These are phyloP conservation scores for Hyposoter dolosus DNA, from an alignment of 2,888 invertebrate species.

Conservation along the genomic window DNA sequence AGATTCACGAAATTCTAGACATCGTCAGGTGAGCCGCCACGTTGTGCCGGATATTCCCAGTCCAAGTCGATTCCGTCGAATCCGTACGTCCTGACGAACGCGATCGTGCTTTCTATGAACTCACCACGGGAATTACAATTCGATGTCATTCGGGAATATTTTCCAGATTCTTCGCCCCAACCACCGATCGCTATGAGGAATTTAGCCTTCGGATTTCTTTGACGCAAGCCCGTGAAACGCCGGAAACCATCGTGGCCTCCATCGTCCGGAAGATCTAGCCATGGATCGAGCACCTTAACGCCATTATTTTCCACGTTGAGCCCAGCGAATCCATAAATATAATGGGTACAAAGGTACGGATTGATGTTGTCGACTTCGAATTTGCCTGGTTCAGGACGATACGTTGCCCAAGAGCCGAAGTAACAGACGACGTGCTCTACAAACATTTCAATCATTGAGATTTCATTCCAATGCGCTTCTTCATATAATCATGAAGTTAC, in stretches of 20 bases:
- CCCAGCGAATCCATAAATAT: slow-evolving; percentile 91
- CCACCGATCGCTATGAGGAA: slow-evolving; percentile 89
- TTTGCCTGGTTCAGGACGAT: slow-evolving; percentile 88
- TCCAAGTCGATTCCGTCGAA: slow-evolving; percentile 91
- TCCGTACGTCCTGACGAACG: slow-evolving; percentile 86
- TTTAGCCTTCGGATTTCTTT: slow-evolving; percentile 86
- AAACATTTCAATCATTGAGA: not conserved
- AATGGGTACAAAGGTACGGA: slow-evolving; percentile 90
- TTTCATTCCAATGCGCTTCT: too few relatives aligned
- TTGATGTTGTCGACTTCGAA: slow-evolving; percentile 89
- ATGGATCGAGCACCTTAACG: slow-evolving; percentile 87
- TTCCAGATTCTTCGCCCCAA: slow-evolving; percentile 88
- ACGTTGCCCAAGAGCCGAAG: slow-evolving; percentile 91
- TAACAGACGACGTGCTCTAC: slow-evolving; percentile 91
- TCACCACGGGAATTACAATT: slow-evolving; percentile 83
- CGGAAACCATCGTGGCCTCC: slow-evolving; percentile 85
- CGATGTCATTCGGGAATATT: slow-evolving; percentile 87
- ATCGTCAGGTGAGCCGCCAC: slow-evolving; percentile 86
- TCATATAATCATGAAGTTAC: too few relatives aligned
- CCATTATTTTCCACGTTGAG: slow-evolving; percentile 85
- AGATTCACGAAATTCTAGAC: slow-evolving; percentile 86
- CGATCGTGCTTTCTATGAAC: slow-evolving; percentile 87
- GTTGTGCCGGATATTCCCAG: slow-evolving; percentile 89
- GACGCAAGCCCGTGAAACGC: slow-evolving; percentile 86
- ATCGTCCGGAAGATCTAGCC: slow-evolving; percentile 87